A percentile compares a stretch with the other conserved stretches of the same genome.
Evolutionary conservation across 2,113 vertebrate genomes (phyloP).

Genomic region (Enhydra lutris): DNA sequence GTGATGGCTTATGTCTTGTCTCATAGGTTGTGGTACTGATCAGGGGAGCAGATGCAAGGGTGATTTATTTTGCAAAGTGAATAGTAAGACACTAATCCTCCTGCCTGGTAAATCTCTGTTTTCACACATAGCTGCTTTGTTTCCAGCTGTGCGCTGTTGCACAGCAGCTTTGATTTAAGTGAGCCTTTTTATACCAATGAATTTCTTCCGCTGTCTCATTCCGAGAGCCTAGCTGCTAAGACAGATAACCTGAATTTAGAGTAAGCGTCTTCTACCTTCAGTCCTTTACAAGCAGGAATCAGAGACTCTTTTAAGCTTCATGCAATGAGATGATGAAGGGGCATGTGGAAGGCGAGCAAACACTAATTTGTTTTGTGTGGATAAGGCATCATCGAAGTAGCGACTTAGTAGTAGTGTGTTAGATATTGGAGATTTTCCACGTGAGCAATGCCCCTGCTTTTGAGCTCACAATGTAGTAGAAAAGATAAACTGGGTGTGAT

Average conservation of each 20-base stretch:
- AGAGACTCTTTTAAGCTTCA: not conserved
- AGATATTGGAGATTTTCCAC: not conserved
- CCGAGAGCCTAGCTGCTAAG: not conserved
- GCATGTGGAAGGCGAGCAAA: not conserved
- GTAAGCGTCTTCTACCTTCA: not conserved
- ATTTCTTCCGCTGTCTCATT: not conserved
- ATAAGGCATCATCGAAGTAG: not conserved
- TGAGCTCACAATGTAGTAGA: not conserved
- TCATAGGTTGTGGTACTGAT: not conserved
- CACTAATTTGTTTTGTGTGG: not conserved
- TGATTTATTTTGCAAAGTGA: not conserved
- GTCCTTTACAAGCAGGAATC: not conserved
- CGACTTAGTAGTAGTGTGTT: not conserved
- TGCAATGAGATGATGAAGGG: not conserved
- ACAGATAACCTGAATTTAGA: not conserved
- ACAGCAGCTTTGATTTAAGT: not conserved
- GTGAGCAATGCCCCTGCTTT: not conserved
- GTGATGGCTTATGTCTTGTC: not conserved
- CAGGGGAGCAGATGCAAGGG: not conserved
- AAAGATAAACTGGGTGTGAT: not conserved
- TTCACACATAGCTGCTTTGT: not conserved
- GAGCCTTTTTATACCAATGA: slow-evolving; percentile 1
- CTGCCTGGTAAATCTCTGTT: not conserved
- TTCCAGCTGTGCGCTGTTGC: not conserved
- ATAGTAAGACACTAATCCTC: not conserved